Percentiles rank a stretch among this genome's conserved stretches.
Evolutionary conservation across 2,888 invertebrate species (phyloP).

Genomic region (Diogma glabrata): DNA sequence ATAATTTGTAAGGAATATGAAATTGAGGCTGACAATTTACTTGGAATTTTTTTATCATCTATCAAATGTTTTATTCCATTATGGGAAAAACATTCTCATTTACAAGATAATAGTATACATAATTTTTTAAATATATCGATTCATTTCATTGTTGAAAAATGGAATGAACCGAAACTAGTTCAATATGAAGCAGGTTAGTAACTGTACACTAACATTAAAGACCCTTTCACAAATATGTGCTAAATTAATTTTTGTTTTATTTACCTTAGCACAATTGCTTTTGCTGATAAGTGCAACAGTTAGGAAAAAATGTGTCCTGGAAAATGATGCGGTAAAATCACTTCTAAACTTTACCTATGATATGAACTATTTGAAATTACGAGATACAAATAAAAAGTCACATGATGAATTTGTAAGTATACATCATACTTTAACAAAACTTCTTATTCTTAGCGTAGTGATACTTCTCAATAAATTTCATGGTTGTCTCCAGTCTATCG

Average conservation of each 20-base stretch:
- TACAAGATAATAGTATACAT: background rate
- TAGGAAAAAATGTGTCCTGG: constrained; percentile 34
- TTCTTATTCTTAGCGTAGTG: too few relatives aligned
- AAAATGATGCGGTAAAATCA: constrained; percentile 22
- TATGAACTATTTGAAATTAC: background rate
- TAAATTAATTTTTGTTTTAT: constrained; percentile 9
- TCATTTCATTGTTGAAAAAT: background rate
- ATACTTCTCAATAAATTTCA: too few relatives aligned
- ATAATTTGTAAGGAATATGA: background rate
- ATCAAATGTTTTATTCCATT: background rate
- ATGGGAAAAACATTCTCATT: background rate
- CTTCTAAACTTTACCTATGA: constrained; percentile 1
- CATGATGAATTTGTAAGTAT: constrained; percentile 6
- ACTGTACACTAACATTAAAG: background rate
- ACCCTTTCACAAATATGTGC: background rate
- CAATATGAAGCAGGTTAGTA: constrained; percentile 3
- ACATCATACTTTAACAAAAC: too few relatives aligned
- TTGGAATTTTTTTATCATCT: background rate
- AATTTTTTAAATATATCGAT: constrained; percentile 2
- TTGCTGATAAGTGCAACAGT: constrained; percentile 35
- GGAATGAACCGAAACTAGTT: background rate
- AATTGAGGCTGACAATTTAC: constrained; percentile 3
- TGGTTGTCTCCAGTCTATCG: too few relatives aligned
- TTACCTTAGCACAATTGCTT: constrained; percentile 27
- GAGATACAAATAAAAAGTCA: background rate